These are phyloP conservation scores for Scolopax rusticola DNA, from an alignment of 2,797 vertebrate species.

Conservation along the genomic window DNA sequence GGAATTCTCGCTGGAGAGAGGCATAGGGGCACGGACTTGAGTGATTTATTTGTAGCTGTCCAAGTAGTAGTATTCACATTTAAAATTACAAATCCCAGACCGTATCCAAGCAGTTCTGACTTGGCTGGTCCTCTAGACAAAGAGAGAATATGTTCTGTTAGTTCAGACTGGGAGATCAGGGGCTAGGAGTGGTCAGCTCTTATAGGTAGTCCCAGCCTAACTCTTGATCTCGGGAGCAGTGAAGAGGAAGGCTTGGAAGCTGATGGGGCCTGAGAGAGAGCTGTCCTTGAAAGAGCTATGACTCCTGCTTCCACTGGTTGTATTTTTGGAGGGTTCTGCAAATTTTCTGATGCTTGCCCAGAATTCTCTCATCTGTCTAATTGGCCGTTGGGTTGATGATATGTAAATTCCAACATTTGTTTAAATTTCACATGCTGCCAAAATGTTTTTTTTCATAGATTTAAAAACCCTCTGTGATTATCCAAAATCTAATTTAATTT, in stretches of 20 bases:
- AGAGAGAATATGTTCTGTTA: background rate
- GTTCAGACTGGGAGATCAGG: background rate
- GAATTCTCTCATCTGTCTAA: background rate
- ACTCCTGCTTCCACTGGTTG: background rate
- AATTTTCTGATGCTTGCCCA: background rate
- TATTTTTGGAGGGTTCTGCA: background rate
- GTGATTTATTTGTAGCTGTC: background rate
- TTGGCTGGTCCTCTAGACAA: background rate
- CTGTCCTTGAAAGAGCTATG: background rate
- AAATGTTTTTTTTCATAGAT: background rate
- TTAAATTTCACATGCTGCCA: constrained; percentile 22
- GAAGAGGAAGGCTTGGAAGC: background rate
- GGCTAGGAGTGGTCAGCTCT: background rate
- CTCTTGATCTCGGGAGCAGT: background rate
- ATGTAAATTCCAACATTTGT: constrained; percentile 31
- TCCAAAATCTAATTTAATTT: constrained; percentile 30
- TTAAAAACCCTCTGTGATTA: constrained; percentile 1
- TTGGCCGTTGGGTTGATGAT: background rate
- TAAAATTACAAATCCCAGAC: background rate
- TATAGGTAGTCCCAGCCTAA: background rate
- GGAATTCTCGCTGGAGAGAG: background rate
- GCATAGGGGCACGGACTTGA: background rate
- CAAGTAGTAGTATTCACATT: background rate
- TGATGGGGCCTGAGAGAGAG: background rate
- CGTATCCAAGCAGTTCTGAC: background rate